phyloP scores from a whole-genome alignment of 2,113 vertebrate genomes.

The Rhombomys opimus region DNA sequence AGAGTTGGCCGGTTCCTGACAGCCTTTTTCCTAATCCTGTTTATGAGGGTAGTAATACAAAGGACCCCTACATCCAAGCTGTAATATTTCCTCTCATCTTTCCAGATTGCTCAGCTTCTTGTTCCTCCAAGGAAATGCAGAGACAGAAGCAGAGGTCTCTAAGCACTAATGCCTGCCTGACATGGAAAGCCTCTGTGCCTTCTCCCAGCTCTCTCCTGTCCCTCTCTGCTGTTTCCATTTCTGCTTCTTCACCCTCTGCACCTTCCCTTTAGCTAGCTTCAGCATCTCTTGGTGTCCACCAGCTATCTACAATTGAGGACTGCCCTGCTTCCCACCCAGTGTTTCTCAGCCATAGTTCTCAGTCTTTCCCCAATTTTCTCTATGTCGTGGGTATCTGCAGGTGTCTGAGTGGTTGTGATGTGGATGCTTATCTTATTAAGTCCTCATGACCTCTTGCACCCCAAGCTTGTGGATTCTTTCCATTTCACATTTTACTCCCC shows the following conservation, averaged over 20 bases:
- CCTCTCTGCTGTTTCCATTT: neutral
- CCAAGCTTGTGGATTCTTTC: neutral
- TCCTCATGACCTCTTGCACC: accelerated
- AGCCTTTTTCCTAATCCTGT: neutral
- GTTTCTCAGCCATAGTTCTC: neutral
- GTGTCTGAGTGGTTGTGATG: neutral
- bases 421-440: neutral
- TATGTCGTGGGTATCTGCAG: neutral
- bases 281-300: neutral
- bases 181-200: neutral
- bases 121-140: neutral
- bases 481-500: neutral
- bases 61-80: neutral
- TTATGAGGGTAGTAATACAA: no score
- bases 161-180: no score
- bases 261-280: no score
- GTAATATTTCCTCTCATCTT: no score
- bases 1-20: no score
- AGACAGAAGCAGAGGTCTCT: neutral
- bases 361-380: neutral
- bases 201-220: neutral
- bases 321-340: neutral
- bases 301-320: accelerated
- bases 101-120: neutral
- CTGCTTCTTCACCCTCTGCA: neutral